Base-by-base conservation (phyloP, 1,140 invertebrate genomes). In the Halyomorpha halys region DNA sequence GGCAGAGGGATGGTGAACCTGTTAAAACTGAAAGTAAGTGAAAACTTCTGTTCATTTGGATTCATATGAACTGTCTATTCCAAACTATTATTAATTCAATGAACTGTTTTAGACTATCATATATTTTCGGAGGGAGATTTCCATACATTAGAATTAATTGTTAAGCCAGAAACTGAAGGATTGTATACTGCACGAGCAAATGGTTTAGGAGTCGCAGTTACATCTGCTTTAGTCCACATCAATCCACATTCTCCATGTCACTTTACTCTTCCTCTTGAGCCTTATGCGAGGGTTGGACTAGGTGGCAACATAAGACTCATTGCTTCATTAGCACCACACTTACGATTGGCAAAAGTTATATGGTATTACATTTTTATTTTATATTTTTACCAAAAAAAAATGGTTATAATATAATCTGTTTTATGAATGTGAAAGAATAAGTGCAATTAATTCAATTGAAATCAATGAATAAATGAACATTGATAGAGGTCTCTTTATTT, bases 1-100 rank as follows among this genome's bases (percentile, higher is more conserved):
- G 92, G 92, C 82, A 79, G 66, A 92, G 89, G 72, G 83, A 94
- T 71, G 86, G 82, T 1, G 72, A 77, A 51, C 72, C 76, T 51
- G 74, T 91, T 13, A 71, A 72, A 53, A 68, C 75, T 63, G 79
- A 81, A 68, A 78, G 81, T 82, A 74, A 74, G 72, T 68, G 47
- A 45, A 3, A 66, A 23, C 18, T 34, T 4, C 3, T 18, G 13
- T 11, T 39, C 11, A 13, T 13, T 13, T 39, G 34, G 13, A 39
- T 39, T 11, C 34, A 8, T 39, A 8, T 6, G 3, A 30, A 30
- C 3, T 30, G 8, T 4, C 3, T 30, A 4, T 30, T 30, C 8
- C 11, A 39, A 39, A 39, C 34, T 11, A 39, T 9, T 39, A 11
- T 39, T 39, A 39, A 39, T 39, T 39, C 6, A 13, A 2, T 39